Base-by-base conservation (phyloP, 1,140 invertebrate species). In the Leptinotarsa undecemlineata region DNA sequence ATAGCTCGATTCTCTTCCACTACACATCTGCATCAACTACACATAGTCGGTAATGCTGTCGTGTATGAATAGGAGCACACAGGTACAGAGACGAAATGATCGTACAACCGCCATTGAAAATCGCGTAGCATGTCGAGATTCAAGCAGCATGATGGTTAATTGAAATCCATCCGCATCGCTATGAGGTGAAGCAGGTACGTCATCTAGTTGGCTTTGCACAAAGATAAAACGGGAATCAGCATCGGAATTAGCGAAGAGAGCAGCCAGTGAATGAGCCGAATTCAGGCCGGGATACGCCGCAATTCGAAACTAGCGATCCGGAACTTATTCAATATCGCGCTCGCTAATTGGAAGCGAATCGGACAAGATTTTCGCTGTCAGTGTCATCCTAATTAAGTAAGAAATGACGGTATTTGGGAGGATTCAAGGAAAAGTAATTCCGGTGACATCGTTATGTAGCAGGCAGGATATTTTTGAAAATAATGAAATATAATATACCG, bases 211-310 rank as follows among this genome's bases (percentile, higher is more conserved):
- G 78, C 77, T 66, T 66, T 83, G 82, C 82, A 83, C 81, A 82
- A 82, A 80, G 82, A 83, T 83, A 83, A 83, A 83, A 77, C 81
- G 71, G 77, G 57, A 82, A 82, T 78, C 79, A 81, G 81, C 82
- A 82, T 83, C 74, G 68, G 81, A 78, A 82, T 83, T 82, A 82
- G 77, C 79, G 77, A 83, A 83, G 82, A 83, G 82, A 83, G 81
- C 82, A 83, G 74, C 78, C 71, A 67, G 67, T 67, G 75, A 74
- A 69, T 74, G 61, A 62, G 73, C 57, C 74, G 75, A 77, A 79
- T 77, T 71, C 77, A 78, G 74, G 67, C 78, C 68, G 70, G 74
- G 76, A 79, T 76, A 51, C 61, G 68, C 75, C 74, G 74, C 79
- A 79, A 82, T 82, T 81, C 81, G 78, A 21, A 68, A 71, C 48